Evolutionary conservation across 2,888 invertebrate species (phyloP), one percentile per base, ranked within the genome.

Genomic region (Scaptodrosophila latifasciaeformis): DNA sequence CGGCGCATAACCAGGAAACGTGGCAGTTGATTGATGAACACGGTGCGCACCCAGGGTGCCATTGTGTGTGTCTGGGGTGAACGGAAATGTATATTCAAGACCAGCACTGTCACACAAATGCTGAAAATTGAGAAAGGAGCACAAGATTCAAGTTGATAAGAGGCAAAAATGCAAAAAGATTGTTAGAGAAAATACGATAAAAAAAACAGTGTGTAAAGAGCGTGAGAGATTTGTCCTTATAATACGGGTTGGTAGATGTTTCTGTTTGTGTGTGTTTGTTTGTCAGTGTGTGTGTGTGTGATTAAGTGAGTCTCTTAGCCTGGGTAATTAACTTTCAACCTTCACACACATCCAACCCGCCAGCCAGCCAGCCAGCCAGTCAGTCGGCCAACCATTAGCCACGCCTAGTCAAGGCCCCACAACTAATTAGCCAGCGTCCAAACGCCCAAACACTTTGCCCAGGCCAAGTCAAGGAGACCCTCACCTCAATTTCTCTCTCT

Each of bases 31-130:
- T 98, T 96, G 84, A 97, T 96, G 90, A 97, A 97, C 81, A 99
- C 93, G 70, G 95, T 91, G 68, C 95, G 92, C 81, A 98, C 96
- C 97, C 97, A 97, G 49, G 97, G 95, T 64, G 97, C 94, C 97
- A 99, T 98, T 70, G 94, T 93, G 89, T 97, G 97, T 65, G 98
- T 99, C 87, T 97, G 96, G 66, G 98, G 97, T 70, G 96, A 97
- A 56, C 99, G 94, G 89, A 97, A 98, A 90, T 98, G 97, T 80
- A 97, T 96, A 89, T 98, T 98, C 82, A 98, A 90, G 81, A 97
- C 97, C 84, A 97, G 93, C 82, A 99, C 97, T 62, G 96, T 96
- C 84, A 96, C 93, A 88, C 96, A 95, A 88, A 96, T 96, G 88
- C 94, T 94, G 89, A 51, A 17, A 4, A 12, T 35, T 4, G 15